A percentile compares a stretch with the other conserved stretches of the same genome.
Conservation (phyloP, 2,888 invertebrate genomes). For the Allolobophora icterica region DNA sequence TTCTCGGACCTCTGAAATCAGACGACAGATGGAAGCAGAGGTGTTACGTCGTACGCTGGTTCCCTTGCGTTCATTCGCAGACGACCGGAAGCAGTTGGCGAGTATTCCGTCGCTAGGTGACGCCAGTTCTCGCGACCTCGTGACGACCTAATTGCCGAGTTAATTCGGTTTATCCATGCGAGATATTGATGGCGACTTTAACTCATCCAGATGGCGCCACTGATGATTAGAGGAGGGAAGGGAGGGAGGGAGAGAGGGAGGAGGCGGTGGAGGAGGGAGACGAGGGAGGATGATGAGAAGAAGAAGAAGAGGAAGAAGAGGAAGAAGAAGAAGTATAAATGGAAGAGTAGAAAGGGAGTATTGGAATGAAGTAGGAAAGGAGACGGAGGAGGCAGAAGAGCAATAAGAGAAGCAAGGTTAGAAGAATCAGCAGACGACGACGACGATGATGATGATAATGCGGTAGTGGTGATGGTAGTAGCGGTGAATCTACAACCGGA, state of each 20-base stretch:
- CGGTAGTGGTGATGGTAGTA: too few species aligned
- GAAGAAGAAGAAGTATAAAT: too few species aligned
- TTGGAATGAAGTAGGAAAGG: too few species aligned
- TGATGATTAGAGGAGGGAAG: background rate
- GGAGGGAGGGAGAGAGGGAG: background rate
- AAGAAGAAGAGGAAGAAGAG: too few species aligned
- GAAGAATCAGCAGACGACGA: too few species aligned
- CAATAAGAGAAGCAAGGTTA: too few species aligned
- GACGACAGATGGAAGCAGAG: background rate
- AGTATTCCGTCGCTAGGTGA: background rate
- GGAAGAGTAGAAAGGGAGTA: too few species aligned
- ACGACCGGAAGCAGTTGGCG: background rate
- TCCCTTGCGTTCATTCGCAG: background rate
- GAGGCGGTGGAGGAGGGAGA: background rate
- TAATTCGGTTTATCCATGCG: slow-evolving; percentile 9
- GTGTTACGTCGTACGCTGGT: background rate
- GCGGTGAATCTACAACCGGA: too few species aligned
- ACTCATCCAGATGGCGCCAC: background rate
- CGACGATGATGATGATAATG: too few species aligned
- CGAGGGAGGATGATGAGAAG: too few species aligned
- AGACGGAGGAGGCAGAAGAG: too few species aligned
- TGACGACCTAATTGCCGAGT: background rate
- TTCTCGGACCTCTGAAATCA: too few species aligned
- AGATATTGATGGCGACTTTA: slow-evolving; percentile 10
- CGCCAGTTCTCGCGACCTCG: background rate